Evolutionary conservation across 37 sponge, comb jelly and placozoan genomes (phyloP), one percentile per base, ranked within the genome.

Genomic region (Tethya wilhelma): DNA sequence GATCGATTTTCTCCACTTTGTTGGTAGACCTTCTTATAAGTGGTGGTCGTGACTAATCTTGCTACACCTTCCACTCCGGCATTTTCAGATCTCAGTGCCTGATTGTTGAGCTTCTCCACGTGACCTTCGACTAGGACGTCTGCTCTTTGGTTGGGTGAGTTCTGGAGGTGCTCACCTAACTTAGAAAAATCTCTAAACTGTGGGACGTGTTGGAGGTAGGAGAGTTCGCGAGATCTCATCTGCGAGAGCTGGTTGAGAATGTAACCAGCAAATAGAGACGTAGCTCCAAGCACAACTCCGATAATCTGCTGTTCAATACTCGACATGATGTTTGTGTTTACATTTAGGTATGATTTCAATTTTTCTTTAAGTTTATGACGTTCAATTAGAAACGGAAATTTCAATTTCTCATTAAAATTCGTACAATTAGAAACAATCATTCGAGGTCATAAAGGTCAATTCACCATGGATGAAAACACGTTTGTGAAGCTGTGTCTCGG

Each of bases 51-150:
- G 31, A 91, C 83, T 14, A 82, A 37, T 38, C 68, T 81, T n/a
- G 87, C 91, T 4, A 83, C 91, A 31, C 91, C 91, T 22, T 74
- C 81, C 1, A 91, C 40, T 2, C 83, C 83, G 42, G 83, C 78
- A 11, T 82, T 77, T 29, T 91, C 83, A 23, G 91, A 91, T 12
- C 31, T 55, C 39, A 86, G 62, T 1, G 77, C 28, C 20, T 44
- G 42, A 36, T 62, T 56, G 22, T 67, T 85, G 2, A 64, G 45
- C 46, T 81, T 81, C 59, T 81, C 53, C 12, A 77, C 83, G 2
- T 43, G 37, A 1, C 91, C 91, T 44, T 91, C 79, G 22, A 86
- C 62, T 20, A 91, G 45, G 9, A 91, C 83, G 41, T 83, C 66
- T 32, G 79, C 85, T 33, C 46, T 26, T 20, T 79, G 65, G 2